Evolutionary conservation across 2,797 vertebrate species (phyloP).

Genomic region (Rhincodon typus): DNA sequence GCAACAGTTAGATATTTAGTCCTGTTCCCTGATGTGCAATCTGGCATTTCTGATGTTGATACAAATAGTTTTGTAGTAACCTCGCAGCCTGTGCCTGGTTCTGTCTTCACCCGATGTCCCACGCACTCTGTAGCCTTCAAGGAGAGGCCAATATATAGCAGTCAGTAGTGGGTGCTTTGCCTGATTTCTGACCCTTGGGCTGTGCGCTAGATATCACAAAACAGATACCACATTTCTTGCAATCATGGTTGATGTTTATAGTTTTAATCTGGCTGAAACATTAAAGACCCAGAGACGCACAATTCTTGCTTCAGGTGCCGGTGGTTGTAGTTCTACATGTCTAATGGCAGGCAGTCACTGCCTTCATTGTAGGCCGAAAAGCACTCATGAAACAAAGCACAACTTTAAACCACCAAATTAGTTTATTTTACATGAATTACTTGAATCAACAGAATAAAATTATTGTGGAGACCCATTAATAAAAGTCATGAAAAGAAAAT

Average conservation of each 20-base stretch:
- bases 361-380: not conserved
- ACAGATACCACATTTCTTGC: not conserved
- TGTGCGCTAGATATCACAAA: not conserved
- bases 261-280: not conserved
- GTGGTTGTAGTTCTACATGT: not conserved
- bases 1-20: not conserved
- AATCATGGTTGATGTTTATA: not conserved
- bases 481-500: not conserved
- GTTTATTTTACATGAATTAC: not conserved
- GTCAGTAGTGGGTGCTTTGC: not conserved
- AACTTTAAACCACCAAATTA: not conserved
- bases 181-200: not conserved
- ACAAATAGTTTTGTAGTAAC: not conserved
- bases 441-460: no score
- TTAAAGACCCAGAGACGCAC: no score
- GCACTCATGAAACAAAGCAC: not conserved
- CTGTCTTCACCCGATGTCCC: not conserved
- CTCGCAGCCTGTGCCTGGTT: not conserved
- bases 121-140: not conserved
- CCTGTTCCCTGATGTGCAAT: not conserved
- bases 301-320: not conserved
- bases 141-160: not conserved
- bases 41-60: not conserved
- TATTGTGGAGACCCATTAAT: not conserved
- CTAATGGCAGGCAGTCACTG: not conserved